Conservation (phyloP, 2,888 invertebrate genomes). For the Leucania comma region DNA sequence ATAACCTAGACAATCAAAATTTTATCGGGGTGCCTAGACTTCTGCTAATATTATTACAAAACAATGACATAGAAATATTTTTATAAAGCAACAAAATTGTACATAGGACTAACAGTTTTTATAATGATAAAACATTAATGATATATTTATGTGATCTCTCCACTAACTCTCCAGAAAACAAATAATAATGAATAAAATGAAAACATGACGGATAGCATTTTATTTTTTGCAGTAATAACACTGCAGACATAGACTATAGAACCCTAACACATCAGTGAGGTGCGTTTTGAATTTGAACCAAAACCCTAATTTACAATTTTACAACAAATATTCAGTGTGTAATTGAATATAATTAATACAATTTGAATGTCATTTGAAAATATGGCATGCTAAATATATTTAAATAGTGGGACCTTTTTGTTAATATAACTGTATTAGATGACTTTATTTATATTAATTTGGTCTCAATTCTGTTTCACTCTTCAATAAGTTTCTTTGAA, state of each 20-base stretch:
- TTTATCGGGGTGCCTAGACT: constrained; percentile 29
- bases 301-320: too few relatives aligned
- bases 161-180: background rate
- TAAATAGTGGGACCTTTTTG: background rate
- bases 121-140: too few relatives aligned
- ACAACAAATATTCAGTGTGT: background rate
- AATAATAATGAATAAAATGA: background rate
- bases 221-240: constrained; percentile 8
- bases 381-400: rapidly evolving
- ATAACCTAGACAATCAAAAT: constrained; percentile 70
- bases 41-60: background rate
- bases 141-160: background rate
- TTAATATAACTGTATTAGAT: background rate
- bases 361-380: background rate
- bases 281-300: constrained; percentile 32
- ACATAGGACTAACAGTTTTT: too few relatives aligned
- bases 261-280: background rate
- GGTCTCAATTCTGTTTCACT: background rate
- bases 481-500: background rate
- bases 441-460: background rate
- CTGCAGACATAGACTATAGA: constrained; percentile 9
- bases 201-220: background rate
- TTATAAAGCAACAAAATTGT: background rate
- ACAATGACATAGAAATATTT: constrained; percentile 1
- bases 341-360: too few relatives aligned